Percentiles rank a stretch among this genome's conserved stretches.
These are phyloP conservation scores for Catharus ustulatus DNA, from an alignment of 2,797 vertebrate genomes.

Conservation along the genomic window DNA sequence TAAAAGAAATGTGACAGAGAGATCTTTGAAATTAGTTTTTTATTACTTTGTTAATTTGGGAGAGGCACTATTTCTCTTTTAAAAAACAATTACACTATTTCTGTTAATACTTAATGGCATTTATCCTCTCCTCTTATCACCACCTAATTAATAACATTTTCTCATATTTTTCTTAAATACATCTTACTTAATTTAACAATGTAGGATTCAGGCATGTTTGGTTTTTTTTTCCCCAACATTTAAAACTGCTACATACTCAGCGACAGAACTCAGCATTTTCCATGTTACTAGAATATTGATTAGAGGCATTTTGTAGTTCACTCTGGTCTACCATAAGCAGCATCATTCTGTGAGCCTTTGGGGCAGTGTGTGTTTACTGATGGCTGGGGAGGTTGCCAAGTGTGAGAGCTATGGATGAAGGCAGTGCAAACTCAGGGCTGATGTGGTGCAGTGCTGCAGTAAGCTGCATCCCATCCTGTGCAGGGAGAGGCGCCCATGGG, in stretches of 20 bases:
- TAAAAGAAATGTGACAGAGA: neutral
- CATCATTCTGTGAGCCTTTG: neutral
- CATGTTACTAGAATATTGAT: neutral
- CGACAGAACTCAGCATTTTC: neutral
- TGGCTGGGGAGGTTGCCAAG: neutral
- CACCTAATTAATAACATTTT: neutral
- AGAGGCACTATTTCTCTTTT: neutral
- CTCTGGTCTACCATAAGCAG: neutral
- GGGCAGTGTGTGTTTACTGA: neutral
- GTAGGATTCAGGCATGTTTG: neutral
- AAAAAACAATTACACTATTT: neutral
- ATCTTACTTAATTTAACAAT: neutral
- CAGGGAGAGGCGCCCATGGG: no score
- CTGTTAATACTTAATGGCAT: neutral
- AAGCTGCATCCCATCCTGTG: neutral
- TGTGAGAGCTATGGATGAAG: neutral
- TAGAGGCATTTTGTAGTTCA: neutral
- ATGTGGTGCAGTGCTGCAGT: neutral
- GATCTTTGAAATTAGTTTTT: neutral
- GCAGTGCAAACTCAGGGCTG: neutral
- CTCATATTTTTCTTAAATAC: neutral
- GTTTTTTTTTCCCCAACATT: fast-evolving
- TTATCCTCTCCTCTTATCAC: neutral
- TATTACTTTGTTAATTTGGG: neutral
- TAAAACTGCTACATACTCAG: neutral